Evolutionary conservation across 1,140 invertebrate genomes (phyloP), one percentile per base, ranked within the genome.

Genomic region (Thaumatotibia leucotreta): DNA sequence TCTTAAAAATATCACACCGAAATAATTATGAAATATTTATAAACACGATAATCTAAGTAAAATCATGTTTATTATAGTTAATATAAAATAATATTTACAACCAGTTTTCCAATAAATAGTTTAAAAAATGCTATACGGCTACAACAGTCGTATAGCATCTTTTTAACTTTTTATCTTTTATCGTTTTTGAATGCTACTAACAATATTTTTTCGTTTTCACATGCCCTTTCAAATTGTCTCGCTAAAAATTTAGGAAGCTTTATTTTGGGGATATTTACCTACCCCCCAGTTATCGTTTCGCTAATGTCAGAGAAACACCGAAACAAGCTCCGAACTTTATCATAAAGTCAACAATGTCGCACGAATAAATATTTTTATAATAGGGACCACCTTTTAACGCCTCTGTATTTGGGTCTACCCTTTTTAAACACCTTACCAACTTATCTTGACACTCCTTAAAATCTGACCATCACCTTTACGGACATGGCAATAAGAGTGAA

Each of bases 321-420:
- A 63, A 63, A 52, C 33, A 32, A 32, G 14, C 10, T 61, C 61
- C 67, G 69, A 72, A 82, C 69, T 80, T 80, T 80, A 80, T 77
- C 74, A 54, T 52, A 58, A 67, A 73, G 68, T 76, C 77, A 80
- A 76, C 73, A 23, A 58, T 58, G n/a, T 72, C 65, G 61, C 66
- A 65, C 31, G 73, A 67, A 74, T 67, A 75, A 77, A 78, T 76
- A 71, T 70, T 73, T 76, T 69, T 73, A 76, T 71, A 71, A 80
- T 73, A 35, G 65, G 70, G 74, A 82, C 79, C 81, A 84, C 82
- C 80, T 84, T 83, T 86, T 87, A 86, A 83, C 84, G 81, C 83
- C 84, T 87, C 83, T 33, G 80, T 84, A 79, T 87, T 87, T 84
- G 73, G 78, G 67, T 50, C 23, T 58, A 68, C 61, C 69, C 72